These are phyloP conservation scores for Monochamus saltuarius DNA, from an alignment of 1,140 invertebrate genomes.

Conservation along the genomic window DNA sequence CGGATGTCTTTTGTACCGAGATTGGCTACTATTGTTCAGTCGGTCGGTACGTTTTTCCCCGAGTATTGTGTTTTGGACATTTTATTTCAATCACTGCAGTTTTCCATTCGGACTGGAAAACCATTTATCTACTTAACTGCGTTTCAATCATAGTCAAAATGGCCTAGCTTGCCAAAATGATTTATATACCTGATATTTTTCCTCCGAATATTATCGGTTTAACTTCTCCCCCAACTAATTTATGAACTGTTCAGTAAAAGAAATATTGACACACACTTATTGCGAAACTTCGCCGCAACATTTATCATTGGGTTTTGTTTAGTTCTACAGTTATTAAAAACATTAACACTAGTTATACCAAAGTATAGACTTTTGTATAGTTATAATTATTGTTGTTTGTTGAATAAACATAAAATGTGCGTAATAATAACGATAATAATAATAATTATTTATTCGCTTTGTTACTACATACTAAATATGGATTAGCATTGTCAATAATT, in stretches of 20 bases:
- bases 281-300: neutral
- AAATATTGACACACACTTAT: conserved; percentile 3
- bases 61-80: conserved; percentile 28
- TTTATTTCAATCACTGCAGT: conserved; percentile 3
- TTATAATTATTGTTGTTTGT: too few species aligned
- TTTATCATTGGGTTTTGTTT: too few species aligned
- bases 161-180: neutral
- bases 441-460: too few species aligned
- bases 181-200: conserved; percentile 1
- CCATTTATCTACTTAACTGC: conserved; percentile 32
- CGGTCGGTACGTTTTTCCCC: conserved; percentile 29
- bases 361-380: too few species aligned
- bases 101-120: neutral
- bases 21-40: conserved; percentile 31
- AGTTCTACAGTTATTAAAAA: too few species aligned
- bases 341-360: too few species aligned
- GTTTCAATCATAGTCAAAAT: conserved; percentile 29
- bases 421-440: too few species aligned
- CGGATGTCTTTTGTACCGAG: conserved; percentile 19
- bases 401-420: too few species aligned
- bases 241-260: conserved; percentile 4
- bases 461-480: too few species aligned
- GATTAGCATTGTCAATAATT: too few species aligned
- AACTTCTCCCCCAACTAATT: conserved; percentile 1
- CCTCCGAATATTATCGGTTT: conserved; percentile 1